These are phyloP conservation scores for Bombus waltoni DNA, from an alignment of 1,140 invertebrate genomes.

Conservation along the genomic window DNA sequence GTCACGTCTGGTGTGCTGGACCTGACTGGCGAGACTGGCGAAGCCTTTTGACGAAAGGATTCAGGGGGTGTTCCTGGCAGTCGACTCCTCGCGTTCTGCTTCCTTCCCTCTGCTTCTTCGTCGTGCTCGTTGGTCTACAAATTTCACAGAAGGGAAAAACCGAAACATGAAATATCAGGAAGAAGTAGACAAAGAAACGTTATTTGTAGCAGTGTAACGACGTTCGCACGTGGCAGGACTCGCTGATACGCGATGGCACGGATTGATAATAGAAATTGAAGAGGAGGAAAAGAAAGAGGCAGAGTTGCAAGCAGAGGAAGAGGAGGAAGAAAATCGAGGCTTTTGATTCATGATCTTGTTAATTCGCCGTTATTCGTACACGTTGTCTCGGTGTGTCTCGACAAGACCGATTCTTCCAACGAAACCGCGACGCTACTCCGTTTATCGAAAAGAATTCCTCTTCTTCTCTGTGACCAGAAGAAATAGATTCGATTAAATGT, in stretches of 20 bases:
- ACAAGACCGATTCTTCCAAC: too few species aligned
- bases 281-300: neutral
- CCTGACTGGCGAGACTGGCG: slow-evolving; percentile 60
- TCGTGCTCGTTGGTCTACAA: slow-evolving; percentile 72
- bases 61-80: slow-evolving; percentile 65
- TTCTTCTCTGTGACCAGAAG: too few species aligned
- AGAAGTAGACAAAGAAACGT: neutral
- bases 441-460: neutral
- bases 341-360: too few species aligned
- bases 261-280: neutral
- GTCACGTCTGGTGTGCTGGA: slow-evolving; percentile 72
- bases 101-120: slow-evolving; percentile 42
- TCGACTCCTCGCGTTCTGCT: slow-evolving; percentile 62
- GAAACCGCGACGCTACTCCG: neutral
- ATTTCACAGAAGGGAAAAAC: neutral
- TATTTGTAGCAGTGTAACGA: neutral
- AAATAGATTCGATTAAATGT: too few species aligned
- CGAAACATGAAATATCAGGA: neutral
- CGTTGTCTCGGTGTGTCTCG: too few species aligned
- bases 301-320: neutral
- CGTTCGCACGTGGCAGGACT: neutral
- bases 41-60: slow-evolving; percentile 66
- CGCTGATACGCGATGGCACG: neutral
- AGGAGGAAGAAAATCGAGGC: neutral
- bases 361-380: too few species aligned